A percentile compares a stretch with the other conserved stretches of the same genome.
Evolutionary conservation across 92 coral and sea anemone species (phyloP).

Genomic region (Ricordea florida): DNA sequence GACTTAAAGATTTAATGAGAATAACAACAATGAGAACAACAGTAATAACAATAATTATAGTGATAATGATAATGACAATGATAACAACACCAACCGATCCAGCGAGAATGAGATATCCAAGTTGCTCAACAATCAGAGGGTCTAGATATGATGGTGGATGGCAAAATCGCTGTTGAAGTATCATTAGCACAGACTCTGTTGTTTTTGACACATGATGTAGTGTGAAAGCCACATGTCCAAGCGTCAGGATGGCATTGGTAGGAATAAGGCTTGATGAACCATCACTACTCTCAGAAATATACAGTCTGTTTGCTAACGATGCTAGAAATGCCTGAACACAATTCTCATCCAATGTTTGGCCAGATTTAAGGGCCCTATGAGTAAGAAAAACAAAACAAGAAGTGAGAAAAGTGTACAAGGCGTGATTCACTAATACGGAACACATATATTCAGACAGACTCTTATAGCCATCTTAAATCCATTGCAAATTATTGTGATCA

Average conservation of each 20-base stretch:
- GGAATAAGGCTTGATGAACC: conserved; percentile 78
- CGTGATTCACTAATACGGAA: no score
- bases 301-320: conserved; percentile 86
- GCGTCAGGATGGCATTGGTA: conserved; percentile 87
- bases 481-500: no score
- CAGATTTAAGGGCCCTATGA: conserved; percentile 75
- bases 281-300: conserved; percentile 76
- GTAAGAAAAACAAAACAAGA: neutral
- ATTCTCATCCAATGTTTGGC: conserved; percentile 73
- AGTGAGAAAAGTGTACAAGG: neutral
- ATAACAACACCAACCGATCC: conserved; percentile 68
- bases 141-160: conserved; percentile 96
- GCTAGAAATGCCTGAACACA: conserved; percentile 93
- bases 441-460: no score
- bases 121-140: conserved; percentile 91
- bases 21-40: no score
- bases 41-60: no score
- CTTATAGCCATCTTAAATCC: no score
- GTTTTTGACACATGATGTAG: conserved; percentile 84
- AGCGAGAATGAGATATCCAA: conserved; percentile 75
- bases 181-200: conserved; percentile 83
- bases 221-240: conserved; percentile 89
- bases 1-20: no score
- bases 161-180: conserved; percentile 91
- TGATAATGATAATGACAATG: neutral